Conservation (phyloP, 2,797 vertebrate species). For the Rhabdomys pumilio region DNA sequence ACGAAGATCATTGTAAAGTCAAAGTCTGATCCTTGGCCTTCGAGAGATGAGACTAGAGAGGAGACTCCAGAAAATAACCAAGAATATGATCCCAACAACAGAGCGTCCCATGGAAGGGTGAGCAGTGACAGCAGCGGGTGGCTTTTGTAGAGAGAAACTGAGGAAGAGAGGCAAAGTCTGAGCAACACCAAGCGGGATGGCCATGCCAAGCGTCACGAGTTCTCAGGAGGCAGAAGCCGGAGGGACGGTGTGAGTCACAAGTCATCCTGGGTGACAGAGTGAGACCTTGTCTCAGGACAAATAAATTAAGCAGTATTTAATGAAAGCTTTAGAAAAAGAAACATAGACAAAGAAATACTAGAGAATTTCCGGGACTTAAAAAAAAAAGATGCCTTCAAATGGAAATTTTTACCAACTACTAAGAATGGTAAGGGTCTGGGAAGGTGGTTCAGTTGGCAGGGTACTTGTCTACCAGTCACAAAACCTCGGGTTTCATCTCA, state of each 20-base stretch:
- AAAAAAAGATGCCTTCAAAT: not conserved
- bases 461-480: not conserved
- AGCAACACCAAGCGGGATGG: too few relatives aligned
- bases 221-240: not conserved
- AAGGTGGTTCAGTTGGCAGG: not conserved
- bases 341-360: not conserved
- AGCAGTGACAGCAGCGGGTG: not conserved
- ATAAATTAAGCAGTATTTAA: not conserved
- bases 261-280: not conserved
- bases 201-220: too few relatives aligned
- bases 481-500: not conserved
- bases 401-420: not conserved
- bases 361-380: not conserved
- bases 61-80: not conserved
- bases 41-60: not conserved
- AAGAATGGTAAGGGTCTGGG: not conserved
- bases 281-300: not conserved
- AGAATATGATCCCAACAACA: not conserved
- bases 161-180: not conserved
- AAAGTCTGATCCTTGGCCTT: conserved; percentile 9
- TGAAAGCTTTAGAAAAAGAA: not conserved
- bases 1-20: not conserved
- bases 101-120: not conserved
- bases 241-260: not conserved
- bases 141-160: not conserved